Percentiles rank a stretch among this genome's conserved stretches.
Conservation (phyloP, 2,797 vertebrate species). For the Oryzias dopingdopingensis region DNA sequence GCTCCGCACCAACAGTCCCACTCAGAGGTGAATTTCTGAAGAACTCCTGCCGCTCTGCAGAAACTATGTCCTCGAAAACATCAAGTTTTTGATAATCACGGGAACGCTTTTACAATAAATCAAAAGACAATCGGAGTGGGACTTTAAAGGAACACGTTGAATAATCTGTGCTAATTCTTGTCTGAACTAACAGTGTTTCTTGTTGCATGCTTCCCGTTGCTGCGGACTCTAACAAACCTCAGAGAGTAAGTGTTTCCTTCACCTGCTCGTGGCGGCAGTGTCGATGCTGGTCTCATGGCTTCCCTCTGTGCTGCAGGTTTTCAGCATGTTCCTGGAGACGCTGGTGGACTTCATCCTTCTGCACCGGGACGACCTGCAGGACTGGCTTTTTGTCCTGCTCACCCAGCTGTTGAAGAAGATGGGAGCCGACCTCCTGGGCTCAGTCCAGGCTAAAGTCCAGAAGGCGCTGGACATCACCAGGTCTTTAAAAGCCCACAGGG, state of each 20-base stretch:
- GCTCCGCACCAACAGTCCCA: no score
- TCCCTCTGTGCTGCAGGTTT: background rate
- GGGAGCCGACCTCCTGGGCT: slow-evolving; percentile 94
- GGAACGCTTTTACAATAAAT: no score
- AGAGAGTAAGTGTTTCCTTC: slow-evolving; percentile 87
- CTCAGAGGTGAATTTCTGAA: no score
- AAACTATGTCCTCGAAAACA: no score
- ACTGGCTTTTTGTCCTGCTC: slow-evolving; percentile 95
- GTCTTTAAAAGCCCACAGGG: slow-evolving; percentile 51
- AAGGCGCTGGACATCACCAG: slow-evolving; percentile 94
- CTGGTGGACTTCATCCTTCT: slow-evolving; percentile 94
- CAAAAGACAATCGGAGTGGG: no score
- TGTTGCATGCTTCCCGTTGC: slow-evolving; percentile 86
- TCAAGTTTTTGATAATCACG: no score
- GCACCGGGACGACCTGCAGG: slow-evolving; percentile 93
- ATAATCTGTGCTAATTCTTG: slow-evolving; percentile 12
- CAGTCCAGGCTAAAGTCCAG: slow-evolving; percentile 96
- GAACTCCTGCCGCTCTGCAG: no score
- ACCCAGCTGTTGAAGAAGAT: slow-evolving; percentile 97
- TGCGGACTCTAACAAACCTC: slow-evolving; percentile 81
- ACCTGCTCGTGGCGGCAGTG: background rate
- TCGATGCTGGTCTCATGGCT: background rate
- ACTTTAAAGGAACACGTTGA: no score
- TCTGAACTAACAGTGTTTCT: slow-evolving; percentile 71
- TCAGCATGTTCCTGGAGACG: slow-evolving; percentile 91